Evolutionary conservation across 2,797 vertebrate species (phyloP), one percentile per base, ranked within the genome.

Genomic region (Lacerta bilineata): DNA sequence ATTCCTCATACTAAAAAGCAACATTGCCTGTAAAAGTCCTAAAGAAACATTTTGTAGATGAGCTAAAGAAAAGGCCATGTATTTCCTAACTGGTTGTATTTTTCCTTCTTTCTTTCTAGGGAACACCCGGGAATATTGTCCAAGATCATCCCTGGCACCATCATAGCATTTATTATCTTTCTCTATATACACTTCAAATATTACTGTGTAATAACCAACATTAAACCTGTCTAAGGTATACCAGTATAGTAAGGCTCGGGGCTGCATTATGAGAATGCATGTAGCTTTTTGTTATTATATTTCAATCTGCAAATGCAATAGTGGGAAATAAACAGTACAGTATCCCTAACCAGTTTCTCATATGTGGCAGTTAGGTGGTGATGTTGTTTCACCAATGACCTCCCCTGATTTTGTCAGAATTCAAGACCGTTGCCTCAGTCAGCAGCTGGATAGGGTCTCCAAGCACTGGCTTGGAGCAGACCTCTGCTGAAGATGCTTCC

Each of bases 91-190:
- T 11, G 29, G 5, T 11, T 91, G 13, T 83, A 0, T 41, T 43
- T 90, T 27, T 91, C 71, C 77, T 3, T 33, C 10, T 82, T 27
- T 88, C 80, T 10, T 86, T 92, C 75, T 89, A 95, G 93, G 75
- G 87, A 69, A 7, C 41, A 2, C 46, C 9, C 59, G 10, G 13
- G 71, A 27, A 50, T 39, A 13, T 39, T 91, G 66, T 50, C 55
- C 84, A 86, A 1, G 7, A 5, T 61, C 25, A 33, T 90, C 13
- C 64, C 83, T 15, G 6, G 13, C 50, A 23, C 20, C 59, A 61
- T 23, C 59, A 61, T 23, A 5, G 17, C 59, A 61, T 18, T 61
- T 61, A 18, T 61, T 61, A 71, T 50, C 0, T 2, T 17, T 55
- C 8, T 78, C 29, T 69, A 4, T 4, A 66, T 2, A 68, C 83